Base-by-base conservation (phyloP, 23 tunicate species). In the Botrylloides violaceus region DNA sequence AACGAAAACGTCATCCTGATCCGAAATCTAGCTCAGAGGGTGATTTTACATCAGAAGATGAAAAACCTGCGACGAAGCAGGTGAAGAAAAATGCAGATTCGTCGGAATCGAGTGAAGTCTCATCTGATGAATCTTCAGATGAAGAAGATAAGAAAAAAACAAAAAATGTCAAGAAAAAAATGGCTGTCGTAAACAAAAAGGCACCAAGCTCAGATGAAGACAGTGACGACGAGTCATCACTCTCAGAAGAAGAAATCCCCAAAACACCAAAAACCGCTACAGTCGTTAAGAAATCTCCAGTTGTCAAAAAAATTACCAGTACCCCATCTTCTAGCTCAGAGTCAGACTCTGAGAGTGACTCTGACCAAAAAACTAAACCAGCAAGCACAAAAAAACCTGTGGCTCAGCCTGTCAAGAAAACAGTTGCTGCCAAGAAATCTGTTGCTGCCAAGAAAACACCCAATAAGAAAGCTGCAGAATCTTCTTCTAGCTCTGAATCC, bases 21-120 rank as follows among this genome's bases (percentile, higher is more conserved):
- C 70, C 70, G 33, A 31, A 31, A 12, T 63, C 70, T 3, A 63
- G 35, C 9, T 63, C 70, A 19, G 70, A 63, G 29, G 33, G 70
- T 9, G 70, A 63, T 12, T 15, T 63, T 7, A 3, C 35, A 3
- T 63, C 70, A 3, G 18, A 26, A 26, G 70, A 63, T 63, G 70
- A 63, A 63, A 43, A 43, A 43, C 53, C 53, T 9, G 12, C 53
- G 53, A 43, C 9, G 15, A 43, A 43, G 53, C 12, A 7, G 12
- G 12, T 7, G 53, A 43, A 43, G 15, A 9, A 43, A 43, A 15
- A 43, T 43, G 9, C 53, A 7, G 53, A 43, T 7, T 43, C 53
- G 12, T 7, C 12, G 12, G 53, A 43, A 15, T 7, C 12, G 9
- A 15, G 15, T 43, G 53, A 43, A 7, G 9, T 15, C 15, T 43